Evolutionary conservation across 2,113 vertebrate species (phyloP).

Genomic region (Oryzias curvinotus): DNA sequence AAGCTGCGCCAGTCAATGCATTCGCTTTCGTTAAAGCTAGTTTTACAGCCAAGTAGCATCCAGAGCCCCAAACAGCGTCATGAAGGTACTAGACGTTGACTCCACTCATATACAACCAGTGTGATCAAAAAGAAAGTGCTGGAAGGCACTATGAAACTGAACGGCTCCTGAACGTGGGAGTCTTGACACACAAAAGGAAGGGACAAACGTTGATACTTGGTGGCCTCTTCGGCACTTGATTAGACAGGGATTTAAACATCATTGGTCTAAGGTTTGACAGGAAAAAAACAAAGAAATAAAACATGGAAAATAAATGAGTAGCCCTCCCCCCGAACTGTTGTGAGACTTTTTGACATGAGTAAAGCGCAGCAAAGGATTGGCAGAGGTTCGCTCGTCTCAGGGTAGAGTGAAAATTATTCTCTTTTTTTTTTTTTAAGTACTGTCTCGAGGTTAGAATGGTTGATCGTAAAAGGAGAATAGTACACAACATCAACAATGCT

Average conservation of each 20-base stretch:
- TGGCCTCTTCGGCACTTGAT: conserved; percentile 60
- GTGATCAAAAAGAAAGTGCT: conserved; percentile 73
- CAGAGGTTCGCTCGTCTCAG: conserved; percentile 57
- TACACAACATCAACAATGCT: conserved; percentile 35
- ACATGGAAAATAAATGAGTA: conserved; percentile 2
- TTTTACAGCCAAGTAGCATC: conserved; percentile 25
- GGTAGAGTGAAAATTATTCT: conserved; percentile 14
- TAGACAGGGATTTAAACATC: conserved; percentile 59
- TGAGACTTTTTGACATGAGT: conserved; percentile 34
- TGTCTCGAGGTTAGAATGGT: conserved; percentile 58
- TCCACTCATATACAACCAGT: conserved; percentile 54
- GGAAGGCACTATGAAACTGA: conserved; percentile 78
- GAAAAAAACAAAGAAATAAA: conserved; percentile 17
- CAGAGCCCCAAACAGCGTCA: conserved; percentile 41
- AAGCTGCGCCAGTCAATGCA: conserved; percentile 29
- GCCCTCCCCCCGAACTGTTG: conserved; percentile 12
- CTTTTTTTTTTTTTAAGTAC: conserved; percentile 23
- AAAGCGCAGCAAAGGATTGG: conserved; percentile 57
- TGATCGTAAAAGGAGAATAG: conserved; percentile 40
- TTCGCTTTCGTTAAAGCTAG: conserved; percentile 47
- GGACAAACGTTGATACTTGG: conserved; percentile 54
- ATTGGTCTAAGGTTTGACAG: conserved; percentile 53
- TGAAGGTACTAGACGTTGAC: conserved; percentile 66
- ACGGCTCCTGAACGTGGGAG: conserved; percentile 69
- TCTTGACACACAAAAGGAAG: conserved; percentile 55